These are phyloP conservation scores for Tolmerus cingulatus DNA, from an alignment of 2,888 invertebrate genomes.

Conservation along the genomic window DNA sequence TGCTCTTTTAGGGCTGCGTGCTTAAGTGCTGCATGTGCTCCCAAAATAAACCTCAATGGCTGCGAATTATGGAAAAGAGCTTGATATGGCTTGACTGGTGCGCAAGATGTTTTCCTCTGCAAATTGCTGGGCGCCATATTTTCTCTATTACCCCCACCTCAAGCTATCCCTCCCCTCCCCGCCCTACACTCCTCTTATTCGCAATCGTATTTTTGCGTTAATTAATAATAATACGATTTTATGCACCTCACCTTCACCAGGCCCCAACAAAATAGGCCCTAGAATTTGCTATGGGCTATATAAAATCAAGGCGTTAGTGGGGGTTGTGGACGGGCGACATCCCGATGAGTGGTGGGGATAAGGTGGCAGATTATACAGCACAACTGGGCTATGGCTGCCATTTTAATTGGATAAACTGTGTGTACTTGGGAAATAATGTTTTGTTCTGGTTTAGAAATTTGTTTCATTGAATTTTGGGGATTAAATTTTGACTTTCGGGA, in stretches of 20 bases:
- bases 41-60: neutral
- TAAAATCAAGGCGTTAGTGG: slow-evolving; percentile 18
- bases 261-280: neutral
- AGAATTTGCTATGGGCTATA: slow-evolving; percentile 12
- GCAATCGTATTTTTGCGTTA: slow-evolving; percentile 44
- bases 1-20: neutral
- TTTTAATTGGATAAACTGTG: slow-evolving; percentile 44
- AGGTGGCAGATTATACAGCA: slow-evolving; percentile 32
- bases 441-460: slow-evolving; percentile 39
- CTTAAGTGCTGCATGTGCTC: slow-evolving; percentile 29
- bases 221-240: slow-evolving; percentile 47
- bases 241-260: slow-evolving; percentile 12
- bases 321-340: neutral
- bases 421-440: slow-evolving; percentile 40
- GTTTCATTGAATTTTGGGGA: slow-evolving; percentile 44
- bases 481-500: slow-evolving; percentile 38
- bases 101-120: slow-evolving; percentile 18
- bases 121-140: slow-evolving; percentile 28
- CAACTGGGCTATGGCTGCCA: slow-evolving; percentile 45
- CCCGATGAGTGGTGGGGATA: slow-evolving; percentile 7
- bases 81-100: neutral
- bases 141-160: neutral
- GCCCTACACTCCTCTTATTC: neutral
- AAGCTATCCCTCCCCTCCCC: neutral
- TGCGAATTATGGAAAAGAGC: slow-evolving; percentile 13